Conservation (phyloP, 2,797 vertebrate species). For the Enteromius thamalakanensis region DNA sequence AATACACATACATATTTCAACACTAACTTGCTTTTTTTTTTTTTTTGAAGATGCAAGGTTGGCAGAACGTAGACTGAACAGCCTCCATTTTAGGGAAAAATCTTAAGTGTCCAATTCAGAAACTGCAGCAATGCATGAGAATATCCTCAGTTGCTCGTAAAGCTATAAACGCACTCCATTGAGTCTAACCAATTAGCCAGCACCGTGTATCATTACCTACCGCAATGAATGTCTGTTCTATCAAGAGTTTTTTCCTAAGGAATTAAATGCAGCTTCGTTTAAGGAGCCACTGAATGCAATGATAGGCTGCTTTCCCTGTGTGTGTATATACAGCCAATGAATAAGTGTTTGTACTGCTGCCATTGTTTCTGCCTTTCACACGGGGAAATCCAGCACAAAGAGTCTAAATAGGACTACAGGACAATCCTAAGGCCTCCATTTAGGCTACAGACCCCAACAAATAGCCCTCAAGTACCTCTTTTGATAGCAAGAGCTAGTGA, state of each 20-base stretch:
- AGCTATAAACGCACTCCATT: background rate
- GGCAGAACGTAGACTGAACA: background rate
- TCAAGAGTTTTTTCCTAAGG: slow-evolving; percentile 5
- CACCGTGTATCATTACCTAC: slow-evolving; percentile 70
- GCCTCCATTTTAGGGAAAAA: background rate
- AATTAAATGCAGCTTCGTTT: slow-evolving; percentile 30
- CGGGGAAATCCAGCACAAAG: slow-evolving; percentile 28
- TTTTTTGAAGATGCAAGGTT: background rate
- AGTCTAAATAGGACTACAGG: slow-evolving; percentile 26
- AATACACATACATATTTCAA: background rate
- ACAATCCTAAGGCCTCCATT: slow-evolving; percentile 24
- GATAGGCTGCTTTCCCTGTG: slow-evolving; percentile 10
- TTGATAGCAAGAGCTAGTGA: slow-evolving; percentile 5
- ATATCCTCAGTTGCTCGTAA: background rate
- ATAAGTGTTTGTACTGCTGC: slow-evolving; percentile 41
- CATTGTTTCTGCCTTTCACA: slow-evolving; percentile 49
- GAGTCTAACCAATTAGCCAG: slow-evolving; percentile 87
- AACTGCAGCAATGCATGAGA: slow-evolving; percentile 15
- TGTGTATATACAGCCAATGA: slow-evolving; percentile 34
- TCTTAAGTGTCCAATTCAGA: background rate
- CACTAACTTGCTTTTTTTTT: background rate
- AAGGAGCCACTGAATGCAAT: slow-evolving; percentile 9
- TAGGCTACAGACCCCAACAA: slow-evolving; percentile 30
- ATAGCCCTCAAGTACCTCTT: slow-evolving; percentile 39
- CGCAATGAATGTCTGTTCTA: background rate